Percentiles rank a stretch among this genome's conserved stretches.
These are phyloP conservation scores for Greenwoodochromis staneri DNA, from an alignment of 2,113 vertebrate species.

Conservation along the genomic window DNA sequence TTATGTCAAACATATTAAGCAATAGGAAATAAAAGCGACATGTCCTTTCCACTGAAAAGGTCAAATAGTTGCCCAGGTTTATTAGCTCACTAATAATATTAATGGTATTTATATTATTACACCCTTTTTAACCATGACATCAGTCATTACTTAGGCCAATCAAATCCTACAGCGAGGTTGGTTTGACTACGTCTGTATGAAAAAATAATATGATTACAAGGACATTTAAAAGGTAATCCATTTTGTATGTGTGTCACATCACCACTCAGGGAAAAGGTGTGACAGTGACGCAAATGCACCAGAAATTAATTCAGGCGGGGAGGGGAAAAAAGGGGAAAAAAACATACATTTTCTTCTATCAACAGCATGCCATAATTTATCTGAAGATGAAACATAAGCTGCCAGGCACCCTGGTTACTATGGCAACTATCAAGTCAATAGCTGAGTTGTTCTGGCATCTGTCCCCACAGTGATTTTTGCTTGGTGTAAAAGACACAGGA, in stretches of 20 bases:
- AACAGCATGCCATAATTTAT: slow-evolving; percentile 58
- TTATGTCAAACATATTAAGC: not conserved
- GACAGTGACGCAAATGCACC: slow-evolving; percentile 58
- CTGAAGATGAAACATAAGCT: slow-evolving; percentile 68
- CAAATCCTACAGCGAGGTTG: not conserved
- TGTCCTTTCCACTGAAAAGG: not conserved
- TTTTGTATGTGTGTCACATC: slow-evolving; percentile 60
- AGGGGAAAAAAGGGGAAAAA: not conserved
- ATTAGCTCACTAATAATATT: not conserved
- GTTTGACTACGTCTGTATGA: not conserved
- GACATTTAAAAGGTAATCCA: slow-evolving; percentile 20
- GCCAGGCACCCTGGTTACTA: slow-evolving; percentile 62
- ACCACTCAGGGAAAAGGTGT: slow-evolving; percentile 41
- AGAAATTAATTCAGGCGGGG: slow-evolving; percentile 48
- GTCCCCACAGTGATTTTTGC: slow-evolving; percentile 46
- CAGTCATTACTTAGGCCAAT: not conserved
- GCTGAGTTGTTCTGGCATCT: slow-evolving; percentile 56
- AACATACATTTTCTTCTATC: slow-evolving; percentile 46
- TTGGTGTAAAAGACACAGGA: slow-evolving; percentile 47
- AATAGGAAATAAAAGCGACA: not conserved
- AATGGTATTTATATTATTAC: not conserved
- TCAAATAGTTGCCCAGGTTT: not conserved
- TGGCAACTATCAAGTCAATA: slow-evolving; percentile 69
- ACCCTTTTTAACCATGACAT: not conserved
- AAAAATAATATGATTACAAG: slow-evolving; percentile 13